These are phyloP conservation scores for Lytechinus variegatus DNA, from an alignment of 35 echinoderm and acorn worm species.

Conservation along the genomic window DNA sequence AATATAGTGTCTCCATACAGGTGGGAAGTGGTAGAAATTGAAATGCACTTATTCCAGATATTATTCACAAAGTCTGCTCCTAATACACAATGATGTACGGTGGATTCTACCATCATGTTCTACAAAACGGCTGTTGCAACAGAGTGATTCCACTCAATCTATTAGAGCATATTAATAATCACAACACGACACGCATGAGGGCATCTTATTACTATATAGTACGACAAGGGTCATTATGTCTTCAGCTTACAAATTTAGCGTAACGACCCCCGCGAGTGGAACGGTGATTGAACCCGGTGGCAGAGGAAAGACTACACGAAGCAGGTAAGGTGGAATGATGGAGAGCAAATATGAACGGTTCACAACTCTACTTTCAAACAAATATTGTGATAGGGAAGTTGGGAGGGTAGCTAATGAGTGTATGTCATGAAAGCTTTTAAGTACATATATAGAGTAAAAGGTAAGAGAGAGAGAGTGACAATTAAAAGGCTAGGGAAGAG, in stretches of 20 bases:
- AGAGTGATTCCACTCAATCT: background rate
- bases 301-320: background rate
- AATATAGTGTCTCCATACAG: background rate
- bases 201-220: background rate
- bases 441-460: background rate
- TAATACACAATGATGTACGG: background rate
- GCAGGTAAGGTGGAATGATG: background rate
- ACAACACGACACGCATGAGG: background rate
- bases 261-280: background rate
- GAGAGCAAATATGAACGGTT: background rate
- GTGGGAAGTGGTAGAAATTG: background rate
- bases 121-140: background rate
- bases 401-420: background rate
- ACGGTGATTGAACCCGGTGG: background rate
- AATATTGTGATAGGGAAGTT: conserved; percentile 1
- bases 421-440: background rate
- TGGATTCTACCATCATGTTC: background rate
- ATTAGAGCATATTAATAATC: conserved; percentile 14
- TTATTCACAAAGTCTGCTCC: background rate
- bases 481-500: background rate
- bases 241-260: background rate
- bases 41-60: background rate
- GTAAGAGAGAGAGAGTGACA: background rate
- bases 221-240: background rate
- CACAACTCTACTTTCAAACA: background rate